Percentiles rank a stretch among this genome's conserved stretches.
Evolutionary conservation across 92 coral and sea anemone species (phyloP).

Genomic region (Ricordea florida): DNA sequence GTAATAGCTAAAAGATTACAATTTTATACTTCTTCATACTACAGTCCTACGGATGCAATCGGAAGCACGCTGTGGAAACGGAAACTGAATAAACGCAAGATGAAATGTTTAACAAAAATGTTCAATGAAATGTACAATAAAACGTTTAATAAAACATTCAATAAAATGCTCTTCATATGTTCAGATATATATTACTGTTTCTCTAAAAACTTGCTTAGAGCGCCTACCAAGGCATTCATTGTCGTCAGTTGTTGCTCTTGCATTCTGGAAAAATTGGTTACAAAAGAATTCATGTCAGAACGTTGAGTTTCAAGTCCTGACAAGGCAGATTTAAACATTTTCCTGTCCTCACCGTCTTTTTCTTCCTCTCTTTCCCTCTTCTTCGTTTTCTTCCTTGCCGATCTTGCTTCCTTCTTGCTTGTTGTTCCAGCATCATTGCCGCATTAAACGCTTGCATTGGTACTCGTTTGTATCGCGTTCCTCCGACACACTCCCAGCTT

Average conservation of each 20-base stretch:
- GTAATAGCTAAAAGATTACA: not conserved
- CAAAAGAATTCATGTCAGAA: not conserved
- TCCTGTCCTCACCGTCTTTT: slow-evolving; percentile 14
- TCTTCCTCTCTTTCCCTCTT: slow-evolving; percentile 25
- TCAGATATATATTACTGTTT: slow-evolving; percentile 1
- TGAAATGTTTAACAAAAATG: not conserved
- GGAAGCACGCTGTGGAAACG: slow-evolving; percentile 11
- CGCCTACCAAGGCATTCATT: slow-evolving; percentile 20
- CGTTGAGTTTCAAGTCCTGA: slow-evolving; percentile 14
- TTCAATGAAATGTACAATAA: slow-evolving; percentile 1
- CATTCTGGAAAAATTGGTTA: slow-evolving; percentile 7
- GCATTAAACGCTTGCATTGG: not conserved
- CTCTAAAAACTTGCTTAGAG: not conserved
- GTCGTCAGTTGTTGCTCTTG: slow-evolving; percentile 30
- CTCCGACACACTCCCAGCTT: slow-evolving; percentile 25
- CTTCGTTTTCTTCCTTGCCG: slow-evolving; percentile 26
- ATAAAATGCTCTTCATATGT: slow-evolving; percentile 2
- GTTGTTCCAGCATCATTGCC: not conserved
- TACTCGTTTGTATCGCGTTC: not conserved
- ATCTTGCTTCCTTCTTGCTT: not conserved
- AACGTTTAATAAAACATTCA: no score
- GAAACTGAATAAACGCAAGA: not conserved
- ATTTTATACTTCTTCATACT: no score
- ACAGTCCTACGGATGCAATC: not conserved
- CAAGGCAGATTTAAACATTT: not conserved